Conservation (phyloP, 2,113 vertebrate genomes). For the Sus scrofa region T2T-Sscrofa CM000818.6:16983501-16984000, state of each 20-base stretch:
- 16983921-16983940: background rate
- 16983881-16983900: conserved; percentile 19
- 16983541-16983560: conserved; percentile 73
- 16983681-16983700: conserved; percentile 91
- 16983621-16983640: conserved; percentile 89
- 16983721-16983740: conserved; percentile 82
- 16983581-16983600: conserved; percentile 75
- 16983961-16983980: background rate
- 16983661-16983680: conserved; percentile 92
- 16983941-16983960: conserved; percentile 69
- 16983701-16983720: conserved; percentile 78
- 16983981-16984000: conserved; percentile 77
- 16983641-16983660: conserved; percentile 91
- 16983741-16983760: conserved; percentile 83
- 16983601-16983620: conserved; percentile 85
- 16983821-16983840: conserved; percentile 61
- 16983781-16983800: conserved; percentile 58
- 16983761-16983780: conserved; percentile 69
- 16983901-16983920: conserved; percentile 1
- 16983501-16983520: conserved; percentile 57
- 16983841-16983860: conserved; percentile 84
- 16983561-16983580: conserved; percentile 78
- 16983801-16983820: background rate
- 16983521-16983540: conserved; percentile 58
- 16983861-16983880: conserved; percentile 66